Base-by-base conservation (phyloP, 2,113 vertebrate genomes). In the Atractosteus spatula region DNA sequence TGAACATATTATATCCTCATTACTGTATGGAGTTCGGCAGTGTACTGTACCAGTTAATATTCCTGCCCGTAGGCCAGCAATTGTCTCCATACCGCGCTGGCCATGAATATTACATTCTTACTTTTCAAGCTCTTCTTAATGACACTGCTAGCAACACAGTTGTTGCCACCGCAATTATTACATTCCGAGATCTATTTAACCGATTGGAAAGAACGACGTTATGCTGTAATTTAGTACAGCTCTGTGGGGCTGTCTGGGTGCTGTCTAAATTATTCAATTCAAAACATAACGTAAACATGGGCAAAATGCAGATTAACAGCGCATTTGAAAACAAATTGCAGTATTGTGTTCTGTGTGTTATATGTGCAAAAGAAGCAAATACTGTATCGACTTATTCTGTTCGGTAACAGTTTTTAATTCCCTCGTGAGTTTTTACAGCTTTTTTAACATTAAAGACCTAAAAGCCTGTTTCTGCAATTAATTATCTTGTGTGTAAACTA, bases 1-100 rank as follows among this genome's bases (percentile, higher is more conserved):
- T 92, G 88, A 92, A 91, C 86, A 91, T 87, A 84, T 88, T 90
- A 90, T 91, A 90, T 89, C 85, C 89, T 92, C 89, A 92, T 92
- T 92, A 92, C 86, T 83, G 85, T 80, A 84, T 87, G 86, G 71
- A 71, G 84, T 80, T 86, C 80, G 82, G 82, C 77, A 77, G 84
- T 86, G 84, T 85, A 81, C 82, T 82, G 75, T 77, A 82, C 71
- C 87, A 84, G 86, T 90, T 91, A 89, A 92, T 92, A 89, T 91
- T 89, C 83, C 84, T 69, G 89, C 90, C 89, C 86, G 84, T 80
- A 85, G 91, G 86, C 89, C 82, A 57, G 75, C 92, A 90, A 91
- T 92, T 91, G 90, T 87, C 89, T 91, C 90, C 86, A 12, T n/a
- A 85, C 86, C 76, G n/a, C n/a, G 56, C 86, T 82, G 85, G 89